A percentile compares a stretch with the other conserved stretches of the same genome.
phyloP scores from a whole-genome alignment of 2,888 invertebrate species.

The Xylota segnis region DNA sequence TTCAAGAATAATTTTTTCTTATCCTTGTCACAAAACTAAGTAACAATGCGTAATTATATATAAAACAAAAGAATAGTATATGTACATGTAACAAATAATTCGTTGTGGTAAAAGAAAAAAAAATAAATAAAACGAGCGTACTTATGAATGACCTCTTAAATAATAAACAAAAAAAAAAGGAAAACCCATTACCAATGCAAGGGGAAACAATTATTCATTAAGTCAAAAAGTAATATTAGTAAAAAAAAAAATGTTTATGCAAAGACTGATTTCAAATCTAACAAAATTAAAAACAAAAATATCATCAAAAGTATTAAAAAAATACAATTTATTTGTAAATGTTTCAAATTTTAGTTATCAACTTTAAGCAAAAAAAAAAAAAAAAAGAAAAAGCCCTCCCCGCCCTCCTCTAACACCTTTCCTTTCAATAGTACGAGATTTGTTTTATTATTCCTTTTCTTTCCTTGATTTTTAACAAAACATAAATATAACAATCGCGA shows the following conservation, averaged over 20 bases:
- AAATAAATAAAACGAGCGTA: slow-evolving; percentile 35
- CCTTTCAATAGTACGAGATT: slow-evolving; percentile 15
- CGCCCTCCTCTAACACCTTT: no score
- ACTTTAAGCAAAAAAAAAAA: not conserved
- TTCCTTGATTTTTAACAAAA: not conserved
- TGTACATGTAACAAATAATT: slow-evolving; percentile 53
- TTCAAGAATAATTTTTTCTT: slow-evolving; percentile 25
- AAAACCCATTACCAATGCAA: slow-evolving; percentile 46
- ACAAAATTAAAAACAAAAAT: slow-evolving; percentile 36
- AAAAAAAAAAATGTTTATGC: slow-evolving; percentile 44
- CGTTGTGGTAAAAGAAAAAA: slow-evolving; percentile 45
- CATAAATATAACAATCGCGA: slow-evolving; percentile 18
- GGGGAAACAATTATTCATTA: slow-evolving; percentile 62
- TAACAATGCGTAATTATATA: slow-evolving; percentile 40
- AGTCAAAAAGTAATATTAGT: slow-evolving; percentile 24
- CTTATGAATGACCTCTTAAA: slow-evolving; percentile 64
- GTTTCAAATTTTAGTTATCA: not conserved
- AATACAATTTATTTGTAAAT: slow-evolving; percentile 6
- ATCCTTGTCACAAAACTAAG: slow-evolving; percentile 55
- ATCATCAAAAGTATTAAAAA: slow-evolving; percentile 43
- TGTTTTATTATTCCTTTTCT: not conserved
- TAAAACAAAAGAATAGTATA: slow-evolving; percentile 10
- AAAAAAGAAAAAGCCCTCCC: not conserved
- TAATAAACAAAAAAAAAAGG: slow-evolving; percentile 23
- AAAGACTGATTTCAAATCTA: slow-evolving; percentile 69